Conservation (phyloP, 2,888 invertebrate species). For the Ganaspis brasiliensis region DNA sequence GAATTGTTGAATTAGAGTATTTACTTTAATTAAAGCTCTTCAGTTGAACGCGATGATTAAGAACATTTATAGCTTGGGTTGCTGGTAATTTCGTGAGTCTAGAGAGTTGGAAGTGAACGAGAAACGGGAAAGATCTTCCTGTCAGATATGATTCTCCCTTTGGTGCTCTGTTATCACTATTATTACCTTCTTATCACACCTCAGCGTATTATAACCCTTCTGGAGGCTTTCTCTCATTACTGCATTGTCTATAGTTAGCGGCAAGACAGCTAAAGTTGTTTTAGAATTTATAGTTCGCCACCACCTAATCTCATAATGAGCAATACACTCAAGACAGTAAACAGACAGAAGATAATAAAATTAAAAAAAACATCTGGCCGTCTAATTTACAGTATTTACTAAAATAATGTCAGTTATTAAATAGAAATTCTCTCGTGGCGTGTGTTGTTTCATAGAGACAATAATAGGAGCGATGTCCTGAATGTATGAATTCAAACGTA, state of each 20-base stretch:
- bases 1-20: slow-evolving; percentile 9
- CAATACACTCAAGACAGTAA: not conserved
- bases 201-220: slow-evolving; percentile 27
- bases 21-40: slow-evolving; percentile 12
- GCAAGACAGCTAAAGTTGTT: slow-evolving; percentile 9
- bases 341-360: not conserved
- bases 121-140: slow-evolving; percentile 1
- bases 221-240: slow-evolving; percentile 1
- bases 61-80: slow-evolving; percentile 21
- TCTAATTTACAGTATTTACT: not conserved
- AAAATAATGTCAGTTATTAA: not conserved
- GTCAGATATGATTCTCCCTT: slow-evolving; percentile 38
- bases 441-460: not conserved
- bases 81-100: not conserved
- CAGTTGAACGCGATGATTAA: slow-evolving; percentile 9
- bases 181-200: slow-evolving; percentile 42
- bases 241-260: not conserved
- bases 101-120: not conserved
- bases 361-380: not conserved
- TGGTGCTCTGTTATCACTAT: slow-evolving; percentile 21
- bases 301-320: not conserved
- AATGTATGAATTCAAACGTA: not conserved
- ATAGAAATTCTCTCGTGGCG: slow-evolving; percentile 1
- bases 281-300: not conserved
- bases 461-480: not conserved